A percentile compares a stretch with the other conserved stretches of the same genome.
These are phyloP conservation scores for Cladopsammia gracilis DNA, from an alignment of 64 coral and sea anemone species.

Conservation along the genomic window DNA sequence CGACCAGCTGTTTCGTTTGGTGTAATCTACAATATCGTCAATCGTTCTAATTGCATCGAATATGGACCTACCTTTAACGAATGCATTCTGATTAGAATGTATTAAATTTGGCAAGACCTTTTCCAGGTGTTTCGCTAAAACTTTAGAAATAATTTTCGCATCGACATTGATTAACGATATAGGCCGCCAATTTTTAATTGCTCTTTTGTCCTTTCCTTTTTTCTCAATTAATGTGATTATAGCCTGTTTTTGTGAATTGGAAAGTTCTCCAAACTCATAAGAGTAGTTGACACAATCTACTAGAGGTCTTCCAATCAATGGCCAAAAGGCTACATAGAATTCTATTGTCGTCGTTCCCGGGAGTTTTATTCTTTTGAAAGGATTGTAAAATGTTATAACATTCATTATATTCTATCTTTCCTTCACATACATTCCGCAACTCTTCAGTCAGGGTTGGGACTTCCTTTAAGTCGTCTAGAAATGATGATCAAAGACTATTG, in stretches of 20 bases:
- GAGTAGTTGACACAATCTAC: constrained; percentile 10
- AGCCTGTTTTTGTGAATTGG: constrained; percentile 8
- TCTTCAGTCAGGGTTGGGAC: background rate
- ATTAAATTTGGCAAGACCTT: constrained; percentile 23
- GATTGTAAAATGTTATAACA: constrained; percentile 13
- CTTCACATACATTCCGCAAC: background rate
- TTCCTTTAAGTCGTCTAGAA: constrained; percentile 1
- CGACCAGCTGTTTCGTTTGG: too few species aligned
- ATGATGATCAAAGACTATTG: too few species aligned
- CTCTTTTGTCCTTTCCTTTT: constrained; percentile 1
- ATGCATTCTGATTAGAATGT: constrained; percentile 16
- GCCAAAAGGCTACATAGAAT: too few species aligned
- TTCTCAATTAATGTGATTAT: constrained; percentile 20
- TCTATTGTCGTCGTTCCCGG: constrained; percentile 11
- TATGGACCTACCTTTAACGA: constrained; percentile 8
- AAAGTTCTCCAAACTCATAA: constrained; percentile 1
- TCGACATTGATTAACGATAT: constrained; percentile 47
- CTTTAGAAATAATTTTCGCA: constrained; percentile 15
- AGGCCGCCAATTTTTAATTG: constrained; percentile 25
- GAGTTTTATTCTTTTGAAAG: constrained; percentile 1
- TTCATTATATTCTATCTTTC: background rate
- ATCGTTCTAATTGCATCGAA: too few species aligned
- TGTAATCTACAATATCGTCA: too few species aligned
- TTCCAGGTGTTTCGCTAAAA: background rate
- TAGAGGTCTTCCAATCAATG: too few species aligned